These are phyloP conservation scores for Aramus guarauna DNA, from an alignment of 2,113 vertebrate species.

Conservation along the genomic window DNA sequence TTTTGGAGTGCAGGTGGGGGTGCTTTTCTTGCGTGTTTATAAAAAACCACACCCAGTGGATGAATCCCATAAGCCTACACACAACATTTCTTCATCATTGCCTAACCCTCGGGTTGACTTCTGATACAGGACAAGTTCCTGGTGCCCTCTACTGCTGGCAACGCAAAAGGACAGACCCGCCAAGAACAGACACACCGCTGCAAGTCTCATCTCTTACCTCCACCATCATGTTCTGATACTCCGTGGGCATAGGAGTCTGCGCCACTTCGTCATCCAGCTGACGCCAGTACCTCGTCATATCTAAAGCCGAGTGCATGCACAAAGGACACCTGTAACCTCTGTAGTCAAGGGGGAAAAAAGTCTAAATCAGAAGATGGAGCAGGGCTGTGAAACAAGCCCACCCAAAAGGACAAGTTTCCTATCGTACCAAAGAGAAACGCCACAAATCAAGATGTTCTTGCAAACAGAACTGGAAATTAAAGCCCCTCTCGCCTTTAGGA, in stretches of 20 bases:
- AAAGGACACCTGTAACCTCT: slow-evolving; percentile 92
- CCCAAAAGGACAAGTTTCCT: background rate
- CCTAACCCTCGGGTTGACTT: background rate
- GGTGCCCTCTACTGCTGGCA: background rate
- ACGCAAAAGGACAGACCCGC: background rate
- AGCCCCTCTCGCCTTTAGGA: background rate
- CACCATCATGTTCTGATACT: slow-evolving; percentile 87
- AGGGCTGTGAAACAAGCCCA: background rate
- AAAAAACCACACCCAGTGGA: background rate
- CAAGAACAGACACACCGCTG: fast-evolving
- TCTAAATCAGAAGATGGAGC: background rate
- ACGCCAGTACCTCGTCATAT: slow-evolving; percentile 87
- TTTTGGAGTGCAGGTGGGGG: background rate
- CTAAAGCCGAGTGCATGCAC: slow-evolving; percentile 88
- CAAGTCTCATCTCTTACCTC: slow-evolving; percentile 71
- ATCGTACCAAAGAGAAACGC: background rate
- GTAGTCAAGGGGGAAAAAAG: background rate
- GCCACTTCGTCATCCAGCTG: slow-evolving; percentile 87
- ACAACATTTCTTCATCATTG: background rate
- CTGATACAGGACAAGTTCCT: background rate
- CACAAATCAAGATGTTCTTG: background rate
- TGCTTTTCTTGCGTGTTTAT: background rate
- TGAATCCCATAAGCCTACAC: background rate
- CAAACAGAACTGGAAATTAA: background rate
- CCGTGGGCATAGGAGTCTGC: slow-evolving; percentile 88